Conservation (phyloP, 1,140 invertebrate species). For the Apis mellifera region DNA sequence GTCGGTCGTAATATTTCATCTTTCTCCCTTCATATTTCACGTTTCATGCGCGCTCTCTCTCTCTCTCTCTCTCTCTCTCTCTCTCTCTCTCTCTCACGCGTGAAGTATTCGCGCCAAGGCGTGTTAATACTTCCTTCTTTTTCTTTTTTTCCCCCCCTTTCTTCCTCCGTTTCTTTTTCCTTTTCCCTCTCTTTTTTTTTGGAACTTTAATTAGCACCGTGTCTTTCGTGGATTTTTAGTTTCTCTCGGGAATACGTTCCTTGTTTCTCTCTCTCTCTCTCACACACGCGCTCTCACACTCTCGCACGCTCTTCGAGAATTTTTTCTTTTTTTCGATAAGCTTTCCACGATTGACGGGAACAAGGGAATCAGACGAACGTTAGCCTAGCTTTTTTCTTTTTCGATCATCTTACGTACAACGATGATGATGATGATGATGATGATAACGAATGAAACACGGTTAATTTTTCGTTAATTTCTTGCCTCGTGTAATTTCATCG, state of each 20-base stretch:
- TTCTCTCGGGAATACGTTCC: conserved; percentile 54
- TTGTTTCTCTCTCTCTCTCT: neutral
- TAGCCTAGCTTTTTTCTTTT: no score
- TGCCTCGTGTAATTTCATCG: no score
- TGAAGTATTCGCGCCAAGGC: conserved; percentile 5
- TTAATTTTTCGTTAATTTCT: no score
- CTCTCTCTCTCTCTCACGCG: conserved; percentile 33
- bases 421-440: no score
- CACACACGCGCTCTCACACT: neutral
- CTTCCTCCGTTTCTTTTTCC: neutral
- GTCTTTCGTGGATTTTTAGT: conserved; percentile 62
- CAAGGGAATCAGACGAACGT: conserved; percentile 17
- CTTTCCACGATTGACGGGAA: conserved; percentile 31
- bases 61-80: conserved; percentile 50
- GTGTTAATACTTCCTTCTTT: neutral
- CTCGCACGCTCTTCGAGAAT: neutral
- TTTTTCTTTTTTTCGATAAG: conserved; percentile 17
- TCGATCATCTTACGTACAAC: no score
- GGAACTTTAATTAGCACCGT: conserved; percentile 80
- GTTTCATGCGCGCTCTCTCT: conserved; percentile 23
- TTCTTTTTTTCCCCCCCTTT: no score
- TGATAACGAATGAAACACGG: no score
- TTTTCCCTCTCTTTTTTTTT: neutral
- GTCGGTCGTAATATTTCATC: conserved; percentile 17
- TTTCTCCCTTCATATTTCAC: conserved; percentile 22